phyloP scores from a whole-genome alignment of 2,113 vertebrate species.

The Coregonus clupeaformis region DNA sequence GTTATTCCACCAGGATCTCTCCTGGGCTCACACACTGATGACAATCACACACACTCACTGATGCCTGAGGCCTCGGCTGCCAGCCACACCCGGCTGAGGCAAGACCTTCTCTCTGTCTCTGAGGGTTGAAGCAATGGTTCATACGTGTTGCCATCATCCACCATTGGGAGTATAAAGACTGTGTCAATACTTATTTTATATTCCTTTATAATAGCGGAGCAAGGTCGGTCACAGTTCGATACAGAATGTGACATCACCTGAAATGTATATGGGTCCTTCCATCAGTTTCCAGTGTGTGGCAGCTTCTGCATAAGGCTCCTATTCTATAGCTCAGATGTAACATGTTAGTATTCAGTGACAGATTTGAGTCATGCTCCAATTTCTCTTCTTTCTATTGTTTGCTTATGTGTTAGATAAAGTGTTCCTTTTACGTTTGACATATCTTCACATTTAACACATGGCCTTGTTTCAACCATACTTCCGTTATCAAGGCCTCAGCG shows the following conservation, averaged over 20 bases:
- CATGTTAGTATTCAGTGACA: too few relatives aligned
- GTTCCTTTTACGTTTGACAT: too few relatives aligned
- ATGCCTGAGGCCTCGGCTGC: conserved; percentile 20
- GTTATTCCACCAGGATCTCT: conserved; percentile 54
- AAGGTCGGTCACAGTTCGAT: not conserved
- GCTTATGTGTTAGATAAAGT: too few relatives aligned
- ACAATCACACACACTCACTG: not conserved
- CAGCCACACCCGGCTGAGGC: conserved; percentile 51
- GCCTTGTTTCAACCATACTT: too few relatives aligned
- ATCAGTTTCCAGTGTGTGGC: not conserved
- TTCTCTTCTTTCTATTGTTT: too few relatives aligned
- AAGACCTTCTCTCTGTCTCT: conserved; percentile 38
- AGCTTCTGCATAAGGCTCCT: too few relatives aligned
- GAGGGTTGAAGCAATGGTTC: conserved; percentile 47
- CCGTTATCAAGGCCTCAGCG: too few relatives aligned
- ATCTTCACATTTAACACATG: too few relatives aligned
- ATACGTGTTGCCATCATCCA: conserved; percentile 47
- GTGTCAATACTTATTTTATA: not conserved
- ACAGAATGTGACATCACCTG: not conserved
- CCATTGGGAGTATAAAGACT: not conserved
- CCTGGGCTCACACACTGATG: conserved; percentile 33
- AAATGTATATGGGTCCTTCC: not conserved
- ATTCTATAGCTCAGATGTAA: too few relatives aligned
- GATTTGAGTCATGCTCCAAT: too few relatives aligned
- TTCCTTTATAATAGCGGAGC: not conserved